Conservation (phyloP, 1,140 invertebrate genomes). For the Drosophila oshimai region DNA sequence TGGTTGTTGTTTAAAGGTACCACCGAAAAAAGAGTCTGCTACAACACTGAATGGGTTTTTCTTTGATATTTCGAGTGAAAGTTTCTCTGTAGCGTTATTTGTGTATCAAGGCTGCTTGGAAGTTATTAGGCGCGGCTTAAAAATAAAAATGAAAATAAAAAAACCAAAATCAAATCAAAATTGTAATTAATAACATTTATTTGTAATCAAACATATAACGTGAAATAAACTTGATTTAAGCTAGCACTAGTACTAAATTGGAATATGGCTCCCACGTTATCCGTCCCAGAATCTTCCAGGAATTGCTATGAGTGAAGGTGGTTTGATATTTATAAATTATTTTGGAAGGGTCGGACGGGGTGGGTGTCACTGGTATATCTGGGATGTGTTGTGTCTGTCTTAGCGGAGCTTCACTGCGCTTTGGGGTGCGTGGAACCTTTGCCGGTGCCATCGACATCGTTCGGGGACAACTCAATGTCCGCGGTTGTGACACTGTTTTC, state of each 20-base stretch:
- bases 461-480: slow-evolving; percentile 72
- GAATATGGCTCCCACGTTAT: slow-evolving; percentile 16
- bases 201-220: slow-evolving; percentile 16
- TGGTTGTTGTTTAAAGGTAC: not conserved
- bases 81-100: not conserved
- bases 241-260: slow-evolving; percentile 24
- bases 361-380: slow-evolving; percentile 8
- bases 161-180: not conserved
- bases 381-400: not conserved
- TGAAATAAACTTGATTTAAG: slow-evolving; percentile 27
- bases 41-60: too few relatives aligned
- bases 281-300: not conserved
- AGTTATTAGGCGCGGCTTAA: slow-evolving; percentile 72
- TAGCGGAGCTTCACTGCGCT: slow-evolving; percentile 44
- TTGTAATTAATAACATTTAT: slow-evolving; percentile 20
- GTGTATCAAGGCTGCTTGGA: slow-evolving; percentile 52
- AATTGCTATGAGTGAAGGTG: slow-evolving; percentile 12
- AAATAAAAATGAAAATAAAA: slow-evolving; percentile 23
- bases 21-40: not conserved
- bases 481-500: slow-evolving; percentile 43
- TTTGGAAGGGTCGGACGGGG: not conserved
- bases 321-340: slow-evolving; percentile 12
- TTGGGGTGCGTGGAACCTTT: slow-evolving; percentile 31
- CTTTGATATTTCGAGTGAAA: not conserved
- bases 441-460: slow-evolving; percentile 31